Percentiles rank a stretch among this genome's conserved stretches.
These are phyloP conservation scores for Cyclopterus lumpus DNA, from an alignment of 2,797 vertebrate species.

Conservation along the genomic window DNA sequence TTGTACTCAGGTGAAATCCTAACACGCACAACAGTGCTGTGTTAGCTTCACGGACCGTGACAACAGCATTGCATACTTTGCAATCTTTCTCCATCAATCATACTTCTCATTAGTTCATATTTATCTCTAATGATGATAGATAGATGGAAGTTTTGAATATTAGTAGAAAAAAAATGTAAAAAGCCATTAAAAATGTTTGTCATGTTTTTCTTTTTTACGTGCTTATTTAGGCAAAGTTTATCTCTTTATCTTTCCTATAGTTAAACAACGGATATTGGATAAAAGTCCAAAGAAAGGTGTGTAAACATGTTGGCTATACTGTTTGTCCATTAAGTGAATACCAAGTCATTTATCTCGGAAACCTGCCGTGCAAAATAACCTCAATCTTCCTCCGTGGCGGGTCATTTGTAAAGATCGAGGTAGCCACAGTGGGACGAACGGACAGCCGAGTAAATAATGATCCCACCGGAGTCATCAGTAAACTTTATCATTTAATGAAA, in stretches of 20 bases:
- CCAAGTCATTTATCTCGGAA: slow-evolving; percentile 62
- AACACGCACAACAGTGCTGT: not conserved
- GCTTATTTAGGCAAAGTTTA: slow-evolving; percentile 8
- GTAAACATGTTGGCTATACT: slow-evolving; percentile 44
- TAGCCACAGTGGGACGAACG: slow-evolving; percentile 65
- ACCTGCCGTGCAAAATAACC: slow-evolving; percentile 73
- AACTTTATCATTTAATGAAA: slow-evolving; percentile 85
- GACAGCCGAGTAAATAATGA: slow-evolving; percentile 78
- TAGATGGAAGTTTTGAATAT: slow-evolving; percentile 10
- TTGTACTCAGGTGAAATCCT: slow-evolving; percentile 11
- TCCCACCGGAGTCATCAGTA: slow-evolving; percentile 79
- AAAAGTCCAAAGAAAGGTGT: slow-evolving; percentile 23
- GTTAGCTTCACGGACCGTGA: not conserved
- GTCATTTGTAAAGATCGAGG: slow-evolving; percentile 80
- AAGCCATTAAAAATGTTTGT: not conserved
- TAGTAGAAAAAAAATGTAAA: not conserved
- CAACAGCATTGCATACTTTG: not conserved
- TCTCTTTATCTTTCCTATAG: not conserved
- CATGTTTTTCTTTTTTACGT: not conserved
- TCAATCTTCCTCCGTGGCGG: slow-evolving; percentile 61
- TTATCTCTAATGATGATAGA: not conserved
- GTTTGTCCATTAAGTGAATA: slow-evolving; percentile 54
- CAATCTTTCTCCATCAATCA: not conserved
- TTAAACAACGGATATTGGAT: slow-evolving; percentile 40
- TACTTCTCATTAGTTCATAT: not conserved